Percentiles rank a stretch among this genome's conserved stretches.
phyloP scores from a whole-genome alignment of 2,797 vertebrate species.

The Tamandua tetradactyla region DNA sequence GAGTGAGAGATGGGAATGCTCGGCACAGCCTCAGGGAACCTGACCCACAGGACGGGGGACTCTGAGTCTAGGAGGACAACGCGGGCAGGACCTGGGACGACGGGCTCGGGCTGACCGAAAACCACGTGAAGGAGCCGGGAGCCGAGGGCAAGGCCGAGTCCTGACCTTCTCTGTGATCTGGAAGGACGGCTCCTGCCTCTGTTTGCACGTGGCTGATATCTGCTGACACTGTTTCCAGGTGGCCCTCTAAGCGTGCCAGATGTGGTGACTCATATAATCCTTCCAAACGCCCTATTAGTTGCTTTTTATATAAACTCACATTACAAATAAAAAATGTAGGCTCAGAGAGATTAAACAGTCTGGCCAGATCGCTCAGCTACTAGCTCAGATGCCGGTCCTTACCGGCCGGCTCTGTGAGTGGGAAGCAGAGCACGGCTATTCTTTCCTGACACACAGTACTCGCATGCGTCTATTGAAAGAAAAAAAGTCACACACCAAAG shows the following conservation, averaged over 20 bases:
- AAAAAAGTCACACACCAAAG: background rate
- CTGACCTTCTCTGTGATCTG: background rate
- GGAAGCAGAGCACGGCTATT: background rate
- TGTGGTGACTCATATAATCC: background rate
- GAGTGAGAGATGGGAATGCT: background rate
- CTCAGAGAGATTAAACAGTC: background rate
- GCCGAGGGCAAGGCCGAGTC: background rate
- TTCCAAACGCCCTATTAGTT: background rate
- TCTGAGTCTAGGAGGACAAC: background rate
- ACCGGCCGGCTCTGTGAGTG: background rate
- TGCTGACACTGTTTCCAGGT: background rate
- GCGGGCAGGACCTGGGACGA: background rate
- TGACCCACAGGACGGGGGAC: background rate
- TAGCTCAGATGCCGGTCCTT: background rate
- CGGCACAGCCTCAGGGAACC: background rate
- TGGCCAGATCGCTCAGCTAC: background rate
- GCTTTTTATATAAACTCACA: background rate
- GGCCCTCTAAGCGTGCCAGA: background rate
- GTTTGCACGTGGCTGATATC: background rate
- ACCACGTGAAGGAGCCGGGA: background rate
- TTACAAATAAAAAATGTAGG: background rate
- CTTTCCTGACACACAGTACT: background rate
- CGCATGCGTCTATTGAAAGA: background rate
- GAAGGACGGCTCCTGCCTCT: background rate
- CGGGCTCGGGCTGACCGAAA: background rate